These are phyloP conservation scores for Tortricodes alternella DNA, from an alignment of 2,888 invertebrate genomes.

Conservation along the genomic window DNA sequence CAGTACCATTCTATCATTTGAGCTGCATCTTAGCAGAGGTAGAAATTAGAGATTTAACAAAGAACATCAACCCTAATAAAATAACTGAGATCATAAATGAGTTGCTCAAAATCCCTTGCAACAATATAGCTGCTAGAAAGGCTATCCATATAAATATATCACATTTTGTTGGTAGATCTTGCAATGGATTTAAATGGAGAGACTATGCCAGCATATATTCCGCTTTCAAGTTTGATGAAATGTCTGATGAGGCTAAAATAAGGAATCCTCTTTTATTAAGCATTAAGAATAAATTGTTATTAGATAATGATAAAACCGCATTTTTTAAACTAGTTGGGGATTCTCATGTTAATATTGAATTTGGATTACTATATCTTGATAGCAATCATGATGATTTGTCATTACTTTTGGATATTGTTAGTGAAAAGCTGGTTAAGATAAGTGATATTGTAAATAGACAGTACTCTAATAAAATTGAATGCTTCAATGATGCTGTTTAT, in stretches of 20 bases:
- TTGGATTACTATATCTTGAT: slow-evolving; percentile 52
- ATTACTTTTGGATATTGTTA: slow-evolving; percentile 45
- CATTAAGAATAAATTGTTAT: slow-evolving; percentile 39
- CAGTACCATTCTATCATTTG: slow-evolving; percentile 64
- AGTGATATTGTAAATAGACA: slow-evolving; percentile 52
- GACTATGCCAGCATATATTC: slow-evolving; percentile 49
- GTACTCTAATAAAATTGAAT: slow-evolving; percentile 58
- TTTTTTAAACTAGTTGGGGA: slow-evolving; percentile 45
- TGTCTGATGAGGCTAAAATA: slow-evolving; percentile 30
- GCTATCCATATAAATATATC: slow-evolving; percentile 56
- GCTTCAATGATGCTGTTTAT: slow-evolving; percentile 53
- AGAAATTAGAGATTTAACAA: slow-evolving; percentile 34
- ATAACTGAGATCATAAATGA: slow-evolving; percentile 42
- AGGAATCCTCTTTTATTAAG: slow-evolving; percentile 42
- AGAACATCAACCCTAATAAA: slow-evolving; percentile 31
- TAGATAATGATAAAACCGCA: slow-evolving; percentile 39
- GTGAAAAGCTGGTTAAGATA: slow-evolving; percentile 48
- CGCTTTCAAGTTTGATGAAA: slow-evolving; percentile 42
- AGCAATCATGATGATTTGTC: slow-evolving; percentile 45
- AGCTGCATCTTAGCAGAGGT: slow-evolving; percentile 50
- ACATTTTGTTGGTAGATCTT: slow-evolving; percentile 54
- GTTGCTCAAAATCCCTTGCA: slow-evolving; percentile 63
- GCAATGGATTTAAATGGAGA: slow-evolving; percentile 49
- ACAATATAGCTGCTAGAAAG: slow-evolving; percentile 61
- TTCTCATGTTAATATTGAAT: slow-evolving; percentile 48